Evolutionary conservation across 2,113 vertebrate genomes (phyloP), one percentile per base, ranked within the genome.

Genomic region (Recurvirostra avosetta): DNA sequence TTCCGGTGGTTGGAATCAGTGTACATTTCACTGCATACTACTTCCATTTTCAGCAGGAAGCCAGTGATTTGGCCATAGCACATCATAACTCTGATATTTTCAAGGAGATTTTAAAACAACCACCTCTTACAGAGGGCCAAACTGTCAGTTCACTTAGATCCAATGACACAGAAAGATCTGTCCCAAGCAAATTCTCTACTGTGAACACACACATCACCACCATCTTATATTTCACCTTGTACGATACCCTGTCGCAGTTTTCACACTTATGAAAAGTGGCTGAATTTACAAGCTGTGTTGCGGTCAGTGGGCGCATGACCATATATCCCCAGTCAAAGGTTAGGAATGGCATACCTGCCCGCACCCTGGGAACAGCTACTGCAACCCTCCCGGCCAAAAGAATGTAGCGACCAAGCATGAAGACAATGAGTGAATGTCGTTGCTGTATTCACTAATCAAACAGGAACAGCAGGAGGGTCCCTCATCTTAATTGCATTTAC

Each of bases 371-470:
- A 97, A 91, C 88, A 83, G 79, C 85, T 9, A 27, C 22, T 73
- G 58, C 40, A 47, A 5, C 45, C 68, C 80, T 62, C 87, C 62
- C 75, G 67, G 50, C 38, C 59, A 52, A 43, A 96, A 91, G 92
- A 97, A 96, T 97, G 91, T 90, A 63, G 78, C 7, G 0, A 95
- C 90, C 74, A 63, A 74, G 83, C 86, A 82, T 17, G 80, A 95
- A 78, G 90, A 91, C 87, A 95, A 95, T 62, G 81, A 86, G 61
- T 66, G 94, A 90, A 82, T 90, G 84, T 79, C 4, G 2, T 66
- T 80, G 68, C 41, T 70, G 43, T 41, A 66, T 84, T 94, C 86
- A 8, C 89, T 94, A 92, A 88, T 94, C 92, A 96, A 96, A 95
- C 75, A 93, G 38, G 56, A 91, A 21, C 86, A 90, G 93, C 93